Conservation (phyloP, 2,888 invertebrate genomes). For the Hypsopygia costalis region DNA sequence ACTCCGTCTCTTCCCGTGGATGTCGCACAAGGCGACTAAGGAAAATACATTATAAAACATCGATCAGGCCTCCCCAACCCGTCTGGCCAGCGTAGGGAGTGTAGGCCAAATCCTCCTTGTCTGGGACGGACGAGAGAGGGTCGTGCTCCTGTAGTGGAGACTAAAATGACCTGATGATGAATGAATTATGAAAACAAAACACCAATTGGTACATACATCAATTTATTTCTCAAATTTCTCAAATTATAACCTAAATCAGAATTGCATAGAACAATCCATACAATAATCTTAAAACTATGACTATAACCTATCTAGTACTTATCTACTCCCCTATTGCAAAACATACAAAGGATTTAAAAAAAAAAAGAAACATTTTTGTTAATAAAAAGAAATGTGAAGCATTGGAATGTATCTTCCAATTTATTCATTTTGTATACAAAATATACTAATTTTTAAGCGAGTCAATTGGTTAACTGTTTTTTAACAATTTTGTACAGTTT, state of each 20-base stretch:
- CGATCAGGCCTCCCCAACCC: too few relatives aligned
- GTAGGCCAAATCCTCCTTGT: too few relatives aligned
- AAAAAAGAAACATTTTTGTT: slow-evolving; percentile 1
- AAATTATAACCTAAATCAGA: slow-evolving; percentile 44
- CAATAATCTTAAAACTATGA: slow-evolving; percentile 41
- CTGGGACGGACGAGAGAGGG: too few relatives aligned
- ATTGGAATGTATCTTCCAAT: slow-evolving; percentile 21
- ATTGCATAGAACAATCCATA: slow-evolving; percentile 47
- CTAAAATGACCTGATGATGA: too few relatives aligned
- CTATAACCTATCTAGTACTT: slow-evolving; percentile 37
- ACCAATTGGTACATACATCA: slow-evolving; percentile 40
- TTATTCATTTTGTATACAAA: slow-evolving; percentile 3
- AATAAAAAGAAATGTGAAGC: slow-evolving; percentile 3
- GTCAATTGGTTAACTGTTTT: not conserved
- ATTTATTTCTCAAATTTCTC: slow-evolving; percentile 48
- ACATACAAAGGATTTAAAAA: slow-evolving; percentile 18
- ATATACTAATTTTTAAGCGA: slow-evolving; percentile 1
- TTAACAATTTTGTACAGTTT: too few relatives aligned
- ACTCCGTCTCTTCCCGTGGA: too few relatives aligned
- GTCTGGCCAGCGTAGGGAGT: too few relatives aligned
- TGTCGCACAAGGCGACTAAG: too few relatives aligned
- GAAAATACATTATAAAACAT: too few relatives aligned
- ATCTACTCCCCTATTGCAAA: slow-evolving; percentile 26
- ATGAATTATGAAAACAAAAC: slow-evolving; percentile 16
- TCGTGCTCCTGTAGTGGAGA: too few relatives aligned